Evolutionary conservation across 2,797 vertebrate genomes (phyloP), one percentile per base, ranked within the genome.

Genomic region (Schizothorax lantsangensis): DNA sequence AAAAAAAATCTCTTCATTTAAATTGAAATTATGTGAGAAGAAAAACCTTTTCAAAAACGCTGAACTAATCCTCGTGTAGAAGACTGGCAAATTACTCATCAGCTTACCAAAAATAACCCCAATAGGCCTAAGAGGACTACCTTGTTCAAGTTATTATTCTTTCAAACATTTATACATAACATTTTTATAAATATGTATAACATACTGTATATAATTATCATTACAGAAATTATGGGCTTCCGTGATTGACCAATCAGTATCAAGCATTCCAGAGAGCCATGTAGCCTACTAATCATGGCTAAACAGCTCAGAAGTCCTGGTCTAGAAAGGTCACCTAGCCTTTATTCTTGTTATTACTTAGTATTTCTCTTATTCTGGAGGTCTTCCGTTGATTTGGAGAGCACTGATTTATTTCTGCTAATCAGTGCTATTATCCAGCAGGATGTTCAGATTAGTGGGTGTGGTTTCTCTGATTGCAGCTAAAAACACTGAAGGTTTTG

Each of bases 321-420:
- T 83, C 36, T 59, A 8, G 21, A 59, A 72, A 84, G 57, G 72
- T 77, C 43, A 64, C 36, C 71, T 52, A 69, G 1, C 30, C 12
- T 2, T 62, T 38, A 15, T 33, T 45, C 12, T 36, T 64, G 40
- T 59, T 43, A 43, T 62, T 26, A 7, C 14, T 19, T 10, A 6
- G 49, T 43, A 66, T 38, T 36, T n/a, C 17, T 19, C 30, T 68
- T 23, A 38, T 33, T 49, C 47, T 19, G 23, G 21, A 74, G 49
- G 14, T 14, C 68, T 6, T 66, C 23, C 6, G 40, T 85, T 54
- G 79, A 85, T 85, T 87, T n/a, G 69, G 30, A 84, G 45, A 43
- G 66, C 77, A 26, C 26, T 0, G 1, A n/a, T 36, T 87, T 84
- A 87, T 79, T 86, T 38, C 78, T 47, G 49, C 72, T 79, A 83